Percentiles rank a stretch among this genome's conserved stretches.
These are phyloP conservation scores for Salmo trutta DNA, from an alignment of 2,797 vertebrate species.

Conservation along the genomic window DNA sequence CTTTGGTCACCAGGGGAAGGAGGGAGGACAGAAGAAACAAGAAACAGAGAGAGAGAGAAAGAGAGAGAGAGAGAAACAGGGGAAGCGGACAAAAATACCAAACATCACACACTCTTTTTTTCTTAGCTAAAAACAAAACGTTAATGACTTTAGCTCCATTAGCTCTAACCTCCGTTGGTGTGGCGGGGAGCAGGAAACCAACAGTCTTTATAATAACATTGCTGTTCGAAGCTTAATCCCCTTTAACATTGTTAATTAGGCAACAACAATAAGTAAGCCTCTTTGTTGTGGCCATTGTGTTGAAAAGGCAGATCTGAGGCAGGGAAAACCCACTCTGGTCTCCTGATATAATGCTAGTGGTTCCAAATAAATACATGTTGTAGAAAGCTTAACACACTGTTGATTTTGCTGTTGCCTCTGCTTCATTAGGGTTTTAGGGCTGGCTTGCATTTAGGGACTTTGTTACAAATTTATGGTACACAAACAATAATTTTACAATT, in stretches of 20 bases:
- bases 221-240: constrained; percentile 74
- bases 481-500: neutral
- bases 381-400: neutral
- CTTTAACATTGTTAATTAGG: constrained; percentile 77
- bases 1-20: neutral
- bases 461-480: too few species aligned
- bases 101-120: constrained; percentile 2
- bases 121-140: constrained; percentile 25
- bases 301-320: constrained; percentile 55
- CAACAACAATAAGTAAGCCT: constrained; percentile 69
- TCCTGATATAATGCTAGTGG: neutral
- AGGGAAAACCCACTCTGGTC: constrained; percentile 41
- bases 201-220: constrained; percentile 43
- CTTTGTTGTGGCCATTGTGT: constrained; percentile 67
- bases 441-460: too few species aligned
- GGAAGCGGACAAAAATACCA: neutral
- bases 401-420: neutral
- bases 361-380: constrained; percentile 9
- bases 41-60: neutral
- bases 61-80: neutral
- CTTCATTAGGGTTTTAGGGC: neutral
- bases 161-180: constrained; percentile 47
- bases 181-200: constrained; percentile 35
- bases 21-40: constrained; percentile 57
- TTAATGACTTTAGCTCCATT: constrained; percentile 48